A percentile compares a stretch with the other conserved stretches of the same genome.
Conservation (phyloP, 1,140 invertebrate genomes). For the Mactra quadrangularis region DNA sequence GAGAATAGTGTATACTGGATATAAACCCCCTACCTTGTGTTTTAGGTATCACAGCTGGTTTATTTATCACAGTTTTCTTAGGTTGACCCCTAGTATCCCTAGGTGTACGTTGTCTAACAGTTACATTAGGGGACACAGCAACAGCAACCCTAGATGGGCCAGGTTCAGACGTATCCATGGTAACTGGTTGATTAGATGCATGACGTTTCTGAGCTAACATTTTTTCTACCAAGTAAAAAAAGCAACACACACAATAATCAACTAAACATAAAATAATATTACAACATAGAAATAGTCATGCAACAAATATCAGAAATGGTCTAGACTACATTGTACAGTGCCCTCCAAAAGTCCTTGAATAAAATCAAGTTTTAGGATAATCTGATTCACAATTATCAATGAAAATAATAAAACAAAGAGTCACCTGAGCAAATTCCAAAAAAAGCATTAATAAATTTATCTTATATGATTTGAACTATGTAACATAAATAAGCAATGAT, state of each 20-base stretch:
- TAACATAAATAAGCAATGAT: too few species aligned
- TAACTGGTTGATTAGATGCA: background rate
- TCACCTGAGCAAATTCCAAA: too few species aligned
- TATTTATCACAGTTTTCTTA: slow-evolving; percentile 46
- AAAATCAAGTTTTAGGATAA: too few species aligned
- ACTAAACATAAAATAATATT: slow-evolving; percentile 21
- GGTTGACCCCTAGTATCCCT: background rate
- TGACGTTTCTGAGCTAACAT: slow-evolving; percentile 38
- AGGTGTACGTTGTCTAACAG: slow-evolving; percentile 22
- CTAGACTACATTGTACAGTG: too few species aligned
- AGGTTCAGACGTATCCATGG: background rate
- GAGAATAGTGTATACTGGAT: background rate
- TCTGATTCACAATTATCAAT: too few species aligned
- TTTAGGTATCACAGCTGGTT: slow-evolving; percentile 49
- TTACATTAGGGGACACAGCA: slow-evolving; percentile 42
- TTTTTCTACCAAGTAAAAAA: slow-evolving; percentile 66
- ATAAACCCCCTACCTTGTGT: slow-evolving; percentile 13
- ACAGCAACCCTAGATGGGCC: background rate
- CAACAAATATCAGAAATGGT: background rate
- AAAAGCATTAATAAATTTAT: too few species aligned
- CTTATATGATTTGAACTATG: too few species aligned
- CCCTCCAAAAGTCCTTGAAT: too few species aligned
- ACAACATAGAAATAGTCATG: slow-evolving; percentile 9
- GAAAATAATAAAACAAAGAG: too few species aligned
- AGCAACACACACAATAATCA: slow-evolving; percentile 31